Evolutionary conservation across 2,797 vertebrate species (phyloP), one percentile per base, ranked within the genome.

Genomic region (Phalloptychus januarius): DNA sequence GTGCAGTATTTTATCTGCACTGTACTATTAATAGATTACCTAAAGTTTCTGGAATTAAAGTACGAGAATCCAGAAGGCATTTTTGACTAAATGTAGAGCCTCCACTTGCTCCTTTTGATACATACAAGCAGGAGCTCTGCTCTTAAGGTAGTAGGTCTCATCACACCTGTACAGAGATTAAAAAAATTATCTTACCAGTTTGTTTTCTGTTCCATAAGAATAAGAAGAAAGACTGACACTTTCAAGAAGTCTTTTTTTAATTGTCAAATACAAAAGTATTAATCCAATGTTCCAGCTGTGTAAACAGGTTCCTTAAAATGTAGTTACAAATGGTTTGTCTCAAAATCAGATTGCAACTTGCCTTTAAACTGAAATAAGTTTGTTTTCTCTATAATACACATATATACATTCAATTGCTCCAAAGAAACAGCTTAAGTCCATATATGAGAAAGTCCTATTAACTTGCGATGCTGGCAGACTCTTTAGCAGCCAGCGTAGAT

Each of bases 401-500:
- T 88, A 91, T 93, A 16, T 92, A 93, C 88, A 92, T 65, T 69
- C 0, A 46, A 85, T 81, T 79, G 80, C 88, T 86, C 75, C 48
- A 86, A 81, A 69, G 36, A 25, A 84, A 81, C 85, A 91, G 82
- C 80, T 44, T 40, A 7, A 84, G 90, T 92, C 82, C 81, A 72
- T 75, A 31, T 81, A 31, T 69, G 40, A 28, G 67, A 44, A 42
- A 67, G 44, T 58, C 31, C 25, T 83, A 79, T 81, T 96, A 98
- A 88, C 96, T 95, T 85, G 94, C 94, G 83, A 95, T 96, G 6
- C 94, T 91, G 87, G 96, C 92, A 61, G 96, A 94, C 90, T 99
- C 97, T 93, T 98, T 99, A 90, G 97, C 95, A 71, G 96, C 91
- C 79, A 97, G 95, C 74, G 96, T 95, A 45, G 97, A 95, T 54